Conservation (phyloP, 1,140 invertebrate genomes). For the Papilio dardanus region DNA sequence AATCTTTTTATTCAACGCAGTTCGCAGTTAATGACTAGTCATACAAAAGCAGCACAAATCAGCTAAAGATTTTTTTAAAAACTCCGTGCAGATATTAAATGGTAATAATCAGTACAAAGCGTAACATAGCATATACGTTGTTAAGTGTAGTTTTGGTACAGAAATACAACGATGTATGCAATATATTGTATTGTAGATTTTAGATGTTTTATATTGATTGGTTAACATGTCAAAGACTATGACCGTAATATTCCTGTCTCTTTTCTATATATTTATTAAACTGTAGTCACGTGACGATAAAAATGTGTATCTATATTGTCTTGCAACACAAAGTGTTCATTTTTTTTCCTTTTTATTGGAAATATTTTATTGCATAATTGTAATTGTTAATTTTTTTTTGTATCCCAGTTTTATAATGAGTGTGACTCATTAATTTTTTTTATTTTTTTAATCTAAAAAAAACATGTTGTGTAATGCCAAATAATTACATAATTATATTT, state of each 20-base stretch:
- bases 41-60: constrained; percentile 51
- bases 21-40: constrained; percentile 34
- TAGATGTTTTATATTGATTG: constrained; percentile 66
- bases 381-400: constrained; percentile 63
- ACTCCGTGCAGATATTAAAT: constrained; percentile 32
- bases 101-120: constrained; percentile 61
- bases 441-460: constrained; percentile 62
- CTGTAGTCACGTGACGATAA: constrained; percentile 61
- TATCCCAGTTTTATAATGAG: constrained; percentile 71
- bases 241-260: constrained; percentile 44
- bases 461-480: constrained; percentile 78
- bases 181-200: constrained; percentile 66
- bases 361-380: constrained; percentile 68
- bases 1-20: not conserved
- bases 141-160: constrained; percentile 58
- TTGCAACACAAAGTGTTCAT: constrained; percentile 73
- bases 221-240: constrained; percentile 76
- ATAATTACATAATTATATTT: constrained; percentile 74
- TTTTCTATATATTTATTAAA: constrained; percentile 58
- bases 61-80: constrained; percentile 34
- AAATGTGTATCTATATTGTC: constrained; percentile 61
- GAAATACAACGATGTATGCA: constrained; percentile 72
- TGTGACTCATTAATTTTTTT: constrained; percentile 68
- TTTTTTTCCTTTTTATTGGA: constrained; percentile 57
- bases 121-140: constrained; percentile 43